Evolutionary conservation across 2,113 vertebrate species (phyloP), one percentile per base, ranked within the genome.

Genomic region (Corythoichthys intestinalis): DNA sequence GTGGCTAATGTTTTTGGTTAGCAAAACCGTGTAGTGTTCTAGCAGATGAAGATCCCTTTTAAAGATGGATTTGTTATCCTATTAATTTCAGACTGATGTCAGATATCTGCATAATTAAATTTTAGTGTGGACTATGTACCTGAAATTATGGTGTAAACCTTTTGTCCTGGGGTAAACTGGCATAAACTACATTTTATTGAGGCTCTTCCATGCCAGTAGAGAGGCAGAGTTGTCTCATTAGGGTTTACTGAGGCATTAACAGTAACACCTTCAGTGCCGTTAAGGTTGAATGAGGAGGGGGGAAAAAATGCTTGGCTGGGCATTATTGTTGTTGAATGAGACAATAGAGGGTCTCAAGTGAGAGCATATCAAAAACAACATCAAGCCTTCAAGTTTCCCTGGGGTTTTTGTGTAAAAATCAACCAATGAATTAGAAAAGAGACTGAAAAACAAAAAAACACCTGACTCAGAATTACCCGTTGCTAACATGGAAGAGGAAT

Each of bases 291-390:
- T 41, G 1, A 12, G 46, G 47, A 2, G 38, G 17, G 20, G 38
- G 17, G 20, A 72, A 52, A 65, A 50, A 15, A 50, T 13, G 60
- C 58, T 65, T 10, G 4, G 63, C 38, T 34, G 52, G 50, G 41
- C 35, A 4, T 3, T 66, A 28, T 38, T 72, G 63, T 65, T 83
- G 68, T 56, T 39, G 49, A 65, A 62, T 54, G 60, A 60, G 84
- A 83, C 75, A 84, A 85, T 71, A 71, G 66, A 2, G 17, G 11
- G 49, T 80, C 79, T 72, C 72, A 0, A 58, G 78, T 54, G 75
- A 68, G 48, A 34, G 35, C 49, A 14, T 71, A 73, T 83, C 79
- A 83, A 8, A 44, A 44, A 44, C 41, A 1, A 44, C 1, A 44
- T 2, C 41, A 44, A 44, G 41, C 6, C 41, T 44, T 44, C 41